Evolutionary conservation across 2,888 invertebrate species (phyloP).

Genomic region (Leptopilina drosophilae): DNA sequence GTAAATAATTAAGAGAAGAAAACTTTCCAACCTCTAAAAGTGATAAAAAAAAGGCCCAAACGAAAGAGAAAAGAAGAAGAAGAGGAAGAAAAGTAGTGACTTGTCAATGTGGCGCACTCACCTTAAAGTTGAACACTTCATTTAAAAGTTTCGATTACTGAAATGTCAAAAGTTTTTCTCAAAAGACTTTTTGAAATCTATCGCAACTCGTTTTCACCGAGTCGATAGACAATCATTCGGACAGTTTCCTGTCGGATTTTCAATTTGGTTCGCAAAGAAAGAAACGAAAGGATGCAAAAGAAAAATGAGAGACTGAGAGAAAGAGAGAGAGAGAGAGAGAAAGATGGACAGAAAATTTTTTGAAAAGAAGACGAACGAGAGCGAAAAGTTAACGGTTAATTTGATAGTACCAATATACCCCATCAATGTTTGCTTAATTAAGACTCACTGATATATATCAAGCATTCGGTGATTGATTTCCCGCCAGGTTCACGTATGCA

Average conservation of each 20-base stretch:
- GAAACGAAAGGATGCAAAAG: slow-evolving; percentile 19
- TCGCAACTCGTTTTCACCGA: slow-evolving; percentile 2
- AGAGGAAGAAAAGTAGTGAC: not conserved
- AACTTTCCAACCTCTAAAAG: too few species aligned
- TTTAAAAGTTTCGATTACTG: slow-evolving; percentile 12
- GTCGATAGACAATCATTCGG: slow-evolving; percentile 15
- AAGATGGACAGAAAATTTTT: not conserved
- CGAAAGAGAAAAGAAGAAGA: not conserved
- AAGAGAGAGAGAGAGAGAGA: not conserved
- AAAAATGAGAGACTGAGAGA: slow-evolving; percentile 33
- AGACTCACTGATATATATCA: slow-evolving; percentile 24
- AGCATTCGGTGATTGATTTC: slow-evolving; percentile 32
- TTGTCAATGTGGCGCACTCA: not conserved
- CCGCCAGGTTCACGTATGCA: slow-evolving; percentile 23
- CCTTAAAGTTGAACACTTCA: slow-evolving; percentile 9
- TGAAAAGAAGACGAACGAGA: too few species aligned
- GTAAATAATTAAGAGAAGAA: too few species aligned
- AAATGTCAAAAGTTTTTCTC: slow-evolving; percentile 8
- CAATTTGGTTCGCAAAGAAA: slow-evolving; percentile 25
- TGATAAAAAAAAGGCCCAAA: too few species aligned
- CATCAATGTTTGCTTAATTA: slow-evolving; percentile 18
- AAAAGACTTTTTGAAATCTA: slow-evolving; percentile 11
- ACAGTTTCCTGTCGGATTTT: slow-evolving; percentile 42
- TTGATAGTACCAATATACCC: not conserved
- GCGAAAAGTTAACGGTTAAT: slow-evolving; percentile 17